Evolutionary conservation across 2,113 vertebrate species (phyloP).

Genomic region (Melozone crissalis): DNA sequence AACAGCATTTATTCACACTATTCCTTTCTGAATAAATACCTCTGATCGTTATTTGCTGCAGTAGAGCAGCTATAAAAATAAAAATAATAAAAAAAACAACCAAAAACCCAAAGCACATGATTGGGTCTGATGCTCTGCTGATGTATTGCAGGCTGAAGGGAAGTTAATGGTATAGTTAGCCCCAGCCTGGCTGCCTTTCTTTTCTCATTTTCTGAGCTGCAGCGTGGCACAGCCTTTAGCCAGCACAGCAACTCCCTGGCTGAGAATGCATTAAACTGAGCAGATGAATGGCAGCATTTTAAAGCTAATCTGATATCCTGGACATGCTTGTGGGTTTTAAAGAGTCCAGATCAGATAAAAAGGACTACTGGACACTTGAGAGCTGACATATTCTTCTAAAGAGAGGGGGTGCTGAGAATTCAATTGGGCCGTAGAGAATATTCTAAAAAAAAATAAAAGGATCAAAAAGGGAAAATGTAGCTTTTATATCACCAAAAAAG

Average conservation of each 20-base stretch:
- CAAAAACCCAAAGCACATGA: background rate
- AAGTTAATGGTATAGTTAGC: constrained; percentile 68
- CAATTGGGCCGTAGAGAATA: constrained; percentile 55
- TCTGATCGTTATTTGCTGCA: constrained; percentile 45
- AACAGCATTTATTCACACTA: background rate
- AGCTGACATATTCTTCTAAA: constrained; percentile 52
- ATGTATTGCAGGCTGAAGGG: constrained; percentile 50
- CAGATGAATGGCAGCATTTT: constrained; percentile 74
- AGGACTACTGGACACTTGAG: constrained; percentile 63
- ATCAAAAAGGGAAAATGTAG: constrained; percentile 2
- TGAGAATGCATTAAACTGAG: constrained; percentile 68
- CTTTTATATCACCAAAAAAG: constrained; percentile 11
- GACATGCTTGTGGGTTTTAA: constrained; percentile 64
- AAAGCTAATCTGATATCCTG: constrained; percentile 72
- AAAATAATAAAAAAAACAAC: background rate
- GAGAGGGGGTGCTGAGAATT: constrained; percentile 48
- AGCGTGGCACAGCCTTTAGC: constrained; percentile 62
- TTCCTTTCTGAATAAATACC: constrained; percentile 61
- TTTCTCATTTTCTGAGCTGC: constrained; percentile 68
- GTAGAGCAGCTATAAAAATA: constrained; percentile 51
- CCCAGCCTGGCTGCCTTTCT: constrained; percentile 52
- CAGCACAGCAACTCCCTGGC: constrained; percentile 56
- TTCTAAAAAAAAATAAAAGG: background rate
- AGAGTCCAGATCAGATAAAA: constrained; percentile 65
- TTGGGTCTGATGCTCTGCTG: constrained; percentile 62